Evolutionary conservation across 2,888 invertebrate species (phyloP), one percentile per base, ranked within the genome.

Genomic region (Neria commutata): DNA sequence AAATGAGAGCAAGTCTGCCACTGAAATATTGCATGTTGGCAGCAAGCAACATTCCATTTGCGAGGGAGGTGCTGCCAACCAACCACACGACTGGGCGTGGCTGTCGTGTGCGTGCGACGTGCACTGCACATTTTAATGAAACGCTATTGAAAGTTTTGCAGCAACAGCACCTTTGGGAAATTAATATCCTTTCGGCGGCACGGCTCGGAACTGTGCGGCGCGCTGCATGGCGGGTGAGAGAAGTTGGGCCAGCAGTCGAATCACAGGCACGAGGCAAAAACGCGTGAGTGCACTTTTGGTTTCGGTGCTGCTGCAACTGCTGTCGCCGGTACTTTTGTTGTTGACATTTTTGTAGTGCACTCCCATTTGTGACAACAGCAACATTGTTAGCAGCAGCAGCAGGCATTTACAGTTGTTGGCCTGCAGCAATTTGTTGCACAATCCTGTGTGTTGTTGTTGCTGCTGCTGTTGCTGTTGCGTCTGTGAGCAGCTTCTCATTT

Each of bases 101-200:
- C n/a, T 14, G 11, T 29, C 29, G 29, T 8, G 29, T 29, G 29
- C 29, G 6, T 11, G 29, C 6, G 29, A 6, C n/a, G 37, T 4
- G 11, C 11, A 19, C 17, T 42, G 42, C 19, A 42, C 21, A 19
- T 17, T 21, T 42, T 19, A 42, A 17, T 42, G 21, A 42, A 42
- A 21, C 42, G 19, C 21, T 21, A 42, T 42, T 21, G 42, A 19
- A 42, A 42, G 19, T 17, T 49, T 49, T 64, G 66, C 65, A 68
- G 68, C 68, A 75, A 73, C 66, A 70, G 67, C 70, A 73, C 76
- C 73, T 77, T 76, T 74, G 77, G 79, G 77, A 77, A 77, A 78
- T 77, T 78, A 77, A 77, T 77, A 79, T 73, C 73, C 71, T 78
- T 76, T 71, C 67, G 67, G 65, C 60, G 59, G 67, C 51, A 53